A percentile compares a stretch with the other conserved stretches of the same genome.
Conservation (phyloP, 1,140 invertebrate species). For the Zaprionus davidi region DNA sequence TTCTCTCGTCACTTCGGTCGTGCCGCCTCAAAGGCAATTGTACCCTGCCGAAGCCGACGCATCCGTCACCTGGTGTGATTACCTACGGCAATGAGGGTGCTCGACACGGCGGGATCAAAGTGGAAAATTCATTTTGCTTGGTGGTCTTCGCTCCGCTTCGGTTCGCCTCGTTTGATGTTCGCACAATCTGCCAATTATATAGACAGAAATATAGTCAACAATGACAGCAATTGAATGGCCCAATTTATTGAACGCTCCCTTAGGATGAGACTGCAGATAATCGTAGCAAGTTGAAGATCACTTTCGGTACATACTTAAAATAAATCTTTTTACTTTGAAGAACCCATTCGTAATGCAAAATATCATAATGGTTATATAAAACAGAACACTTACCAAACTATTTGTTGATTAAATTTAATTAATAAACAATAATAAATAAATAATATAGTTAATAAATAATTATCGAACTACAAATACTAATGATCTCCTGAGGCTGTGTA, state of each 20-base stretch:
- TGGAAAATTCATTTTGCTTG: slow-evolving; percentile 82
- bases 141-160: slow-evolving; percentile 70
- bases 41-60: slow-evolving; percentile 51
- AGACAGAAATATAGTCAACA: slow-evolving; percentile 44
- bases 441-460: neutral
- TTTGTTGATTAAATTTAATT: no score
- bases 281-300: neutral
- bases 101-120: slow-evolving; percentile 83
- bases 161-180: slow-evolving; percentile 59
- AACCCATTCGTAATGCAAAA: no score
- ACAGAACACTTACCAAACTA: no score
- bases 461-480: no score
- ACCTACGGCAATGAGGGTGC: slow-evolving; percentile 59
- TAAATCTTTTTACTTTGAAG: no score
- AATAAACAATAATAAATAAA: neutral
- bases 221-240: slow-evolving; percentile 44
- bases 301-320: neutral
- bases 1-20: slow-evolving; percentile 71
- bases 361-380: no score
- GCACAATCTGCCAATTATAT: slow-evolving; percentile 58
- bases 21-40: slow-evolving; percentile 5
- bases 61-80: slow-evolving; percentile 81
- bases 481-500: no score
- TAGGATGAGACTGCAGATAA: slow-evolving; percentile 23
- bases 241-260: slow-evolving; percentile 54